These are phyloP conservation scores for Neoascia interrupta DNA, from an alignment of 2,888 invertebrate genomes.

Conservation along the genomic window DNA sequence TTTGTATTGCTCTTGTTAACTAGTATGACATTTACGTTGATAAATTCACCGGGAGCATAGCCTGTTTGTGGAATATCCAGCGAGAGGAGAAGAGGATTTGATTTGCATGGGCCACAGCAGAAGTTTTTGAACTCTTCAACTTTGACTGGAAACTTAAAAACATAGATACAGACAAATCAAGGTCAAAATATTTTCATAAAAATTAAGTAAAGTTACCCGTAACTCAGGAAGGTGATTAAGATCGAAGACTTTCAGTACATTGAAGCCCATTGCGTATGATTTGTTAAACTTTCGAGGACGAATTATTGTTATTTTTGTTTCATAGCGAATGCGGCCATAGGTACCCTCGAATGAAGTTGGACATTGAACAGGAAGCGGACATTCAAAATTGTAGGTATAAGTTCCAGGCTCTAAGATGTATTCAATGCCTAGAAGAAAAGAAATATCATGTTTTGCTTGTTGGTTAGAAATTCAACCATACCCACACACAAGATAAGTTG, in stretches of 20 bases:
- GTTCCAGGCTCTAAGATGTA: slow-evolving; percentile 77
- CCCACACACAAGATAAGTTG: too few species aligned
- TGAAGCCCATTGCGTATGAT: slow-evolving; percentile 85
- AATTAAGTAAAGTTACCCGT: slow-evolving; percentile 7
- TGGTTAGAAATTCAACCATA: too few species aligned
- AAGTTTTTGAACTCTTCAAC: slow-evolving; percentile 75
- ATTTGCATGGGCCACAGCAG: slow-evolving; percentile 76
- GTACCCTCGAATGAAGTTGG: slow-evolving; percentile 81
- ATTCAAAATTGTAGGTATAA: slow-evolving; percentile 80
- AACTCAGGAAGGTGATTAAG: slow-evolving; percentile 81
- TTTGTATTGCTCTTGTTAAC: slow-evolving; percentile 82
- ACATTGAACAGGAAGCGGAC: slow-evolving; percentile 79
- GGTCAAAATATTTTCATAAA: too few species aligned
- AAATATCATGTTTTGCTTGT: too few species aligned
- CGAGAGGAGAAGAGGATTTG: slow-evolving; percentile 74
- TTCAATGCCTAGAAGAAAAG: slow-evolving; percentile 24
- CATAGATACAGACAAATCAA: neutral
- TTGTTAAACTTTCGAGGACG: slow-evolving; percentile 91
- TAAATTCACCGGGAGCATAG: slow-evolving; percentile 77
- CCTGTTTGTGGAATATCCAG: slow-evolving; percentile 76
- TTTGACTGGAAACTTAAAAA: slow-evolving; percentile 73
- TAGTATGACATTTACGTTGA: slow-evolving; percentile 79
- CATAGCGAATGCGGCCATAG: slow-evolving; percentile 82
- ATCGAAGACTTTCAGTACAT: slow-evolving; percentile 88
- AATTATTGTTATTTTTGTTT: slow-evolving; percentile 85